phyloP scores from a whole-genome alignment of 2,888 invertebrate genomes.

The Bhutanitis thaidina region DNA sequence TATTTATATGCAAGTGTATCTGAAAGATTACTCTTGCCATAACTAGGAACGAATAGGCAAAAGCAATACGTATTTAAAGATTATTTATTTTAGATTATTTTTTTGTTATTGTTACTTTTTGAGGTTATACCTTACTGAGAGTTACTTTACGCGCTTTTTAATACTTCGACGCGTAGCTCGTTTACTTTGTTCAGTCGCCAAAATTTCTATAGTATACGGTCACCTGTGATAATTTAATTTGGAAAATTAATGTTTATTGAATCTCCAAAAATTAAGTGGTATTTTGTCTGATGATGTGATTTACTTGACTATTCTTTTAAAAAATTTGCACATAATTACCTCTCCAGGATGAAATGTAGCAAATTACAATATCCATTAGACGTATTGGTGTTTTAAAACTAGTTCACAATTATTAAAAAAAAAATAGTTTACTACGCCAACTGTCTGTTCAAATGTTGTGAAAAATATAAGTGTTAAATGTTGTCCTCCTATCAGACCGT shows the following conservation, averaged over 20 bases:
- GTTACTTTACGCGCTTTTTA: not conserved
- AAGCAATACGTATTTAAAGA: not conserved
- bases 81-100: not conserved
- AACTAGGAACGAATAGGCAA: not conserved
- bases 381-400: conserved; percentile 71
- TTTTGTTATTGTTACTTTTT: conserved; percentile 4
- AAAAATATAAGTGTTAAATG: conserved; percentile 68
- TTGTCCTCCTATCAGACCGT: conserved; percentile 52
- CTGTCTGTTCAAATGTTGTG: conserved; percentile 72
- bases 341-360: conserved; percentile 40
- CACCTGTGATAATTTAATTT: conserved; percentile 13
- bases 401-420: conserved; percentile 57
- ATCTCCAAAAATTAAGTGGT: conserved; percentile 12
- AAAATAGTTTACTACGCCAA: conserved; percentile 50
- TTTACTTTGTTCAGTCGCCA: not conserved
- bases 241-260: conserved; percentile 2
- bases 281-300: conserved; percentile 8
- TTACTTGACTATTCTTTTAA: not conserved
- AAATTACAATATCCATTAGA: conserved; percentile 64
- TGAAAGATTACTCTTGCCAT: not conserved
- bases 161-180: not conserved
- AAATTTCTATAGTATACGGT: conserved; percentile 6
- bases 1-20: not conserved
- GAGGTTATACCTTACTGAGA: not conserved
- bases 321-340: conserved; percentile 49